phyloP scores from a whole-genome alignment of 1,140 invertebrate genomes.

The Diorhabda elongata region DNA sequence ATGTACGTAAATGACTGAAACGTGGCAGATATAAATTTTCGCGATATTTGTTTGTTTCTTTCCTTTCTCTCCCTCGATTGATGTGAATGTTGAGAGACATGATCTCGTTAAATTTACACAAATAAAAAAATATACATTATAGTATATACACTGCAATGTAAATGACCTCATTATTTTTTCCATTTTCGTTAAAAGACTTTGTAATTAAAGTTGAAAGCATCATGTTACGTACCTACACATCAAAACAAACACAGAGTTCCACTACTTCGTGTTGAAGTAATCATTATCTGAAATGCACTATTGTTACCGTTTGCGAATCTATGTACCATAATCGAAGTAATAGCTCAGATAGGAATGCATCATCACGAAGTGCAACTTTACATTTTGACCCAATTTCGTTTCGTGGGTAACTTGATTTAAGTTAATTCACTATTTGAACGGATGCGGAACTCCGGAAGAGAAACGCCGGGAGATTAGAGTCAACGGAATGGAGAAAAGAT shows the following conservation, averaged over 20 bases:
- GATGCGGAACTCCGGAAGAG: background rate
- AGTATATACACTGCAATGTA: no score
- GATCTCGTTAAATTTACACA: background rate
- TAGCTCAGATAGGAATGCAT: background rate
- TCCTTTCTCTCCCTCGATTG: background rate
- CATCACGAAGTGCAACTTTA: constrained; percentile 2
- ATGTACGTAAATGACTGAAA: background rate
- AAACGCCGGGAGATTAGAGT: background rate
- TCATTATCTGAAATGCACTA: background rate
- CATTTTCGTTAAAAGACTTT: no score
- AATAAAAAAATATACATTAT: no score
- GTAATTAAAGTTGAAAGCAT: no score
- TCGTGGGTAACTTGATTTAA: background rate
- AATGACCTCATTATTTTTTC: no score
- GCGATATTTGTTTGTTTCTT: background rate
- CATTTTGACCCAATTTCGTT: constrained; percentile 1
- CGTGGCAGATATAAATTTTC: constrained; percentile 2
- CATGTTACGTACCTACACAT: no score
- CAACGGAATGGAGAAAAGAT: background rate
- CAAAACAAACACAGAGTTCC: no score
- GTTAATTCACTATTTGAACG: background rate
- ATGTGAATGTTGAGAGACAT: background rate
- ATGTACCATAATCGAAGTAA: background rate
- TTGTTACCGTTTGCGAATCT: background rate
- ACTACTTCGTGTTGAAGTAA: background rate